phyloP scores from a whole-genome alignment of 2,113 vertebrate species.

The Hypanus sabinus region DNA sequence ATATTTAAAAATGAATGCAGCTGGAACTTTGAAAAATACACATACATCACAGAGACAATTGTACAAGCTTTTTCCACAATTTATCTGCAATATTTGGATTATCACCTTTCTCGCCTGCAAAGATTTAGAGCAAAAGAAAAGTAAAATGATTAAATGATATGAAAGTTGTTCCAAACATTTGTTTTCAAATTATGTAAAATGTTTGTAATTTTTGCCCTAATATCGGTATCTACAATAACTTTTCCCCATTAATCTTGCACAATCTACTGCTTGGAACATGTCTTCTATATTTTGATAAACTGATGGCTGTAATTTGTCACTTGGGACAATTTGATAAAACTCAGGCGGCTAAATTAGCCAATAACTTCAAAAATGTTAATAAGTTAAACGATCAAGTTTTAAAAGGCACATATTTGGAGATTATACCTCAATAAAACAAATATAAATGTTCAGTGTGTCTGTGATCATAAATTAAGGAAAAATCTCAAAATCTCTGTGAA shows the following conservation, averaged over 20 bases:
- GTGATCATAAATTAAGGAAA: background rate
- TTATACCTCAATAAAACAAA: slow-evolving; percentile 17
- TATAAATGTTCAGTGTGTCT: background rate
- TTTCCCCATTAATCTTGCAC: background rate
- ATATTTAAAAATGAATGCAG: background rate
- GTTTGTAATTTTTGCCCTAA: background rate
- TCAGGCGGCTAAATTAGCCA: background rate
- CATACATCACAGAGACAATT: background rate
- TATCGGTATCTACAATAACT: background rate
- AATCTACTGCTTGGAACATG: background rate
- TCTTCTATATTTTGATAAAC: background rate
- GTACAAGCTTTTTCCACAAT: background rate
- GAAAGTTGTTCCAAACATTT: background rate
- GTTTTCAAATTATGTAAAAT: background rate
- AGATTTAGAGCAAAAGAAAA: background rate
- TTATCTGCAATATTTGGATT: background rate
- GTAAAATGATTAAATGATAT: background rate
- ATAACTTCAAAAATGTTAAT: background rate
- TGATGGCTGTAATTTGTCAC: background rate
- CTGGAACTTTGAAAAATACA: background rate
- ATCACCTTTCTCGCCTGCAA: no score
- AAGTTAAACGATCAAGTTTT: background rate
- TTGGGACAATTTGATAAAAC: slow-evolving; percentile 17
- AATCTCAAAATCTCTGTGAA: background rate
- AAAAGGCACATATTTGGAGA: background rate